Conservation (phyloP, 2,113 vertebrate genomes). For the Indicator indicator region DNA sequence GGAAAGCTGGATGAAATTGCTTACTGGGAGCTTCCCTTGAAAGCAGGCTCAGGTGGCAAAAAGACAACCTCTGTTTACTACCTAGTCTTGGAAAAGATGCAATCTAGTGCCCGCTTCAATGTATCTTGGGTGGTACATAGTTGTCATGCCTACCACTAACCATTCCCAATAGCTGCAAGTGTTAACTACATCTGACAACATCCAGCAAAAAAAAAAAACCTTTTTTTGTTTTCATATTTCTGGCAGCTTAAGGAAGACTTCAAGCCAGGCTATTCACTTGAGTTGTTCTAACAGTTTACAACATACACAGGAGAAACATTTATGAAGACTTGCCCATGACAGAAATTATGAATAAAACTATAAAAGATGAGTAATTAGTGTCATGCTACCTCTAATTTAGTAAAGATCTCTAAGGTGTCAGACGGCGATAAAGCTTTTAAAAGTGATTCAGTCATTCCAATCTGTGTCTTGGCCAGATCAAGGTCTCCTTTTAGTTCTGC, state of each 20-base stretch:
- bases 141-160: not conserved
- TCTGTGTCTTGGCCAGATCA: slow-evolving; percentile 77
- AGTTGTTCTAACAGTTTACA: not conserved
- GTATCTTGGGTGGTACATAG: not conserved
- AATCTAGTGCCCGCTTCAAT: not conserved
- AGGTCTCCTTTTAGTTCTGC: slow-evolving; percentile 75
- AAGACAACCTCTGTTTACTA: not conserved
- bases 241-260: not conserved
- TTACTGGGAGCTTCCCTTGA: not conserved
- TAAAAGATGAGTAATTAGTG: not conserved
- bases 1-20: not conserved
- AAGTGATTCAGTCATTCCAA: slow-evolving; percentile 80
- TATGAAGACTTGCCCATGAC: not conserved
- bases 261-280: not conserved
- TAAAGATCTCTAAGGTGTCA: slow-evolving; percentile 80
- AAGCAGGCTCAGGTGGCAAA: not conserved
- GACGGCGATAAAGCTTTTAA: slow-evolving; percentile 79
- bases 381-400: slow-evolving; percentile 77
- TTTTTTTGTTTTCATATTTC: not conserved
- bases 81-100: not conserved
- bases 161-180: not conserved
- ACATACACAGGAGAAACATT: not conserved
- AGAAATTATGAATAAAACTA: not conserved
- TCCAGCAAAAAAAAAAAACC: not conserved
- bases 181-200: not conserved